Evolutionary conservation across 2,113 vertebrate genomes (phyloP).

Genomic region (Fregata magnificens): DNA sequence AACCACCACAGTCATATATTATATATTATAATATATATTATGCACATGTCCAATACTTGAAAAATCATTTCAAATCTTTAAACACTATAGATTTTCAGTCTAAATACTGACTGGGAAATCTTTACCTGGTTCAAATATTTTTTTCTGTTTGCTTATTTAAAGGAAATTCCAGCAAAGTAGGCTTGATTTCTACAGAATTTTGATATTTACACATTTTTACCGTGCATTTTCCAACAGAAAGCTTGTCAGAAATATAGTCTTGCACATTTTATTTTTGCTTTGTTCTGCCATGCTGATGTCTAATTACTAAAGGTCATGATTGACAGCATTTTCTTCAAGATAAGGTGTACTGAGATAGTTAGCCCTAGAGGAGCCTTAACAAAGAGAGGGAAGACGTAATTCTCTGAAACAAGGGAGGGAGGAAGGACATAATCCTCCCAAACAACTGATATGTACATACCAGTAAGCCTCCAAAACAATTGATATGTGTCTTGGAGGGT

Average conservation of each 20-base stretch:
- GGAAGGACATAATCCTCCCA: no score
- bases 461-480: no score
- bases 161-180: background rate
- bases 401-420: no score
- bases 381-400: no score
- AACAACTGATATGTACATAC: no score
- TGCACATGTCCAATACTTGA: background rate
- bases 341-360: no score
- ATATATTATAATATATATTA: background rate
- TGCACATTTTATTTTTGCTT: background rate
- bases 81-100: background rate
- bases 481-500: no score
- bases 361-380: no score
- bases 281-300: no score
- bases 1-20: no score
- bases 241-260: background rate
- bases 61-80: background rate
- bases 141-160: background rate
- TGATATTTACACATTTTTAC: background rate
- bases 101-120: background rate
- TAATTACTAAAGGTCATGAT: no score
- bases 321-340: no score
- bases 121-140: background rate
- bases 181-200: background rate
- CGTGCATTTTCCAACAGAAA: background rate